Evolutionary conservation across 1,140 invertebrate genomes (phyloP).

Genomic region (Tetranychus cinnabarinus): DNA sequence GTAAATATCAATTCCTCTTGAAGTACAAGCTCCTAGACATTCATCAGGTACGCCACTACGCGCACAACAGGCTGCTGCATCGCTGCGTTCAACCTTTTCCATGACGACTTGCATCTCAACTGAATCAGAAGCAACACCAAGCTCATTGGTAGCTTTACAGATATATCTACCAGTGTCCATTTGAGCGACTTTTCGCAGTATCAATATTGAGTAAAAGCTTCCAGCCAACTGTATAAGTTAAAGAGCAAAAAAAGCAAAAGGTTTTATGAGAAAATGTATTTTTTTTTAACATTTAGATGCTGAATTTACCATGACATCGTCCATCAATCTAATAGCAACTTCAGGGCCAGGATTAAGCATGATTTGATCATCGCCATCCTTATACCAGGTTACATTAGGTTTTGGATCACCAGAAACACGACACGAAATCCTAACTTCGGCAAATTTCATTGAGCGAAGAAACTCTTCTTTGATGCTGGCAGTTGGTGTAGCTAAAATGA

Average conservation of each 20-base stretch:
- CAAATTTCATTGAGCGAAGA: background rate
- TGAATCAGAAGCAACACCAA: background rate
- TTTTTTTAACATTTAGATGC: background rate
- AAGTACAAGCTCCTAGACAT: constrained; percentile 45
- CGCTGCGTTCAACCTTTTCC: background rate
- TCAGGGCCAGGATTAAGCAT: background rate
- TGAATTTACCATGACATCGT: background rate
- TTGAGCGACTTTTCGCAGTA: background rate
- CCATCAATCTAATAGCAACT: background rate
- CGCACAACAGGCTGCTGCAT: constrained; percentile 40
- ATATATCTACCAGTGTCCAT: background rate
- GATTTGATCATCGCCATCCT: constrained; percentile 22
- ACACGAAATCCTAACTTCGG: constrained; percentile 30
- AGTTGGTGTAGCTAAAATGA: background rate
- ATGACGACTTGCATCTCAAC: background rate
- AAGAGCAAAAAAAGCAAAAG: background rate
- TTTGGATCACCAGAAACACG: constrained; percentile 45
- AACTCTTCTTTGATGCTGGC: background rate
- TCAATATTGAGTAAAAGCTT: background rate
- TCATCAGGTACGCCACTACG: constrained; percentile 42
- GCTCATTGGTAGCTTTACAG: background rate
- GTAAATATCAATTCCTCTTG: constrained; percentile 17
- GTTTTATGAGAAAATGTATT: background rate
- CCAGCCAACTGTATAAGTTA: background rate
- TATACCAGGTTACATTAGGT: constrained; percentile 51